Evolutionary conservation across 1,140 invertebrate genomes (phyloP), one percentile per base, ranked within the genome.

Genomic region (Grapholita molesta): DNA sequence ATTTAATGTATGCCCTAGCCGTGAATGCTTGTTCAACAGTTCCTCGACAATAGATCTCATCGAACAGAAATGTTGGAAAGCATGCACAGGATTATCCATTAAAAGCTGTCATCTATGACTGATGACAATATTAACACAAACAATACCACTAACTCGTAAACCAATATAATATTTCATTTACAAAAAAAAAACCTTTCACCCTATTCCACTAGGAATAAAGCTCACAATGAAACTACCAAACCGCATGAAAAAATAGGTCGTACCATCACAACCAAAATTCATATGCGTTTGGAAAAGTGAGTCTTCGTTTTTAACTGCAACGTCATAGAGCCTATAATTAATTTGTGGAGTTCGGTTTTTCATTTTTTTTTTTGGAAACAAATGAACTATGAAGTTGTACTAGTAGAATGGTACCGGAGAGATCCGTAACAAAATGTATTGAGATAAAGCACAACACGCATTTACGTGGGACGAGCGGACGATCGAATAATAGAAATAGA

Each of bases 351-450:
- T 61, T 18, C 9, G 18, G 42, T 28, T 0, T 0, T 23, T 7
- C 15, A n/a, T n/a, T n/a, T 32, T 61, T 61, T 61, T 61, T 61
- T 28, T 23, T 61, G 12, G 3, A 30, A 61, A 61, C 21, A 75
- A 83, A 84, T 78, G 74, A 78, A 77, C 64, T 73, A 85, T 83
- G 74, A 78, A 78, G 80, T 73, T 78, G 77, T 82, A 57, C 53
- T 25, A 80, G 23, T 67, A 52, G 71, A 73, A 77, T 68, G 68
- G 64, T 70, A 66, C 48, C 21, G 33, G 55, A 70, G 79, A 83
- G 80, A 84, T 83, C 76, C 74, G 71, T 78, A 78, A 80, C 77
- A 76, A 66, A 83, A 78, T 83, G 77, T 68, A 70, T 75, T 66
- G 66, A 82, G 81, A 87, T 87, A 85, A 79, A 66, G 71, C 64